phyloP scores from a whole-genome alignment of 2,797 vertebrate genomes.

The Acanthis flammea region DNA sequence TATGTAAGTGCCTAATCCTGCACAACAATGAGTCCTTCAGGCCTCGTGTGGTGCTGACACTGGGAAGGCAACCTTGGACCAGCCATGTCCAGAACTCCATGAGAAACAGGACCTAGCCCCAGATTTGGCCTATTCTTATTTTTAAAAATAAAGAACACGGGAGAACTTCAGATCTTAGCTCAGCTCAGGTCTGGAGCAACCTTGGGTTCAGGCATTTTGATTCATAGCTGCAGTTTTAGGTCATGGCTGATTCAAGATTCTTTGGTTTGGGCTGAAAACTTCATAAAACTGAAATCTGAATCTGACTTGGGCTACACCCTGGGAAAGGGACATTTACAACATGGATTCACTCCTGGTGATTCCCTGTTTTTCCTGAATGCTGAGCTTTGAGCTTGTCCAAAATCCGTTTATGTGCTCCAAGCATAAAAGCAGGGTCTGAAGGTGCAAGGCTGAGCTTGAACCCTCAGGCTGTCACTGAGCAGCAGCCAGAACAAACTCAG shows the following conservation, averaged over 20 bases:
- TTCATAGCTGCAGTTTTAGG: background rate
- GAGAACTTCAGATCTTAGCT: background rate
- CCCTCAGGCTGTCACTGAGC: background rate
- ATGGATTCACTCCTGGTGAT: background rate
- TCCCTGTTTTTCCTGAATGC: background rate
- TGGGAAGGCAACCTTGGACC: background rate
- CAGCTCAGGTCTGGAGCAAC: background rate
- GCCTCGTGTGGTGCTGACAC: background rate
- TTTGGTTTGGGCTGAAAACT: background rate
- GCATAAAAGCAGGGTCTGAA: background rate
- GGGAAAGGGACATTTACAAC: background rate
- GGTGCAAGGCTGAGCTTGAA: background rate
- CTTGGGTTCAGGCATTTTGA: background rate
- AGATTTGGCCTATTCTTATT: background rate
- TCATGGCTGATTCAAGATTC: background rate
- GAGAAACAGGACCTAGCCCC: background rate
- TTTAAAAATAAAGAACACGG: background rate
- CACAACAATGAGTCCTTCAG: rapidly evolving
- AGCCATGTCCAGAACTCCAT: background rate
- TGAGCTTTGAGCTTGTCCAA: background rate
- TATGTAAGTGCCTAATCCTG: background rate
- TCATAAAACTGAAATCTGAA: background rate
- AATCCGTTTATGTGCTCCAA: background rate
- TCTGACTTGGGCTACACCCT: background rate
- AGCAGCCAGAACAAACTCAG: background rate